These are phyloP conservation scores for Hedya salicella DNA, from an alignment of 2,888 invertebrate genomes.

Conservation along the genomic window DNA sequence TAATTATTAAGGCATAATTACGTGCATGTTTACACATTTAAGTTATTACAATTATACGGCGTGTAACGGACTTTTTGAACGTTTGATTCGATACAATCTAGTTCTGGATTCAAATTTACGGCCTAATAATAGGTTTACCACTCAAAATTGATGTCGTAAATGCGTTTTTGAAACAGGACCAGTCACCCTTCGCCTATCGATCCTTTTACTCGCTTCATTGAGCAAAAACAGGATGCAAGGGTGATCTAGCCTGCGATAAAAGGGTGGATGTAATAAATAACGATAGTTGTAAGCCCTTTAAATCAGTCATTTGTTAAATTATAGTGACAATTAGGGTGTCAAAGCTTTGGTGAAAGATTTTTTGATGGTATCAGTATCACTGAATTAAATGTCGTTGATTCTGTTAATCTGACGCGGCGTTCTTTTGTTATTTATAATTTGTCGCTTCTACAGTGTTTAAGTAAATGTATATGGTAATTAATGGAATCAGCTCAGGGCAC, in stretches of 20 bases:
- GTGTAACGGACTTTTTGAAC: constrained; percentile 43
- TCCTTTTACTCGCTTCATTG: constrained; percentile 23
- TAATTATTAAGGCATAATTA: not conserved
- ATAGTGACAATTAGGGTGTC: constrained; percentile 31
- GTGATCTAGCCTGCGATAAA: constrained; percentile 10
- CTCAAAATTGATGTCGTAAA: constrained; percentile 37
- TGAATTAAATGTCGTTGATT: constrained; percentile 3
- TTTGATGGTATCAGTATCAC: constrained; percentile 29
- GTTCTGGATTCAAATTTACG: constrained; percentile 29
- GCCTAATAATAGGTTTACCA: constrained; percentile 40
- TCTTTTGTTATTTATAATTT: not conserved
- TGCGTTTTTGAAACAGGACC: constrained; percentile 3
- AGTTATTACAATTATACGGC: constrained; percentile 38
- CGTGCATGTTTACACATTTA: not conserved
- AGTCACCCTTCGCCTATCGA: constrained; percentile 20
- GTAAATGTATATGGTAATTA: too few species aligned
- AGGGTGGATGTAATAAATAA: constrained; percentile 27
- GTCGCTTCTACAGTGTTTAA: not conserved
- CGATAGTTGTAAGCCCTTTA: constrained; percentile 18
- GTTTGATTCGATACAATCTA: constrained; percentile 44
- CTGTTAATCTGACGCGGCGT: not conserved
- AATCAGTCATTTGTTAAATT: constrained; percentile 31
- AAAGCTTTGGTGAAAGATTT: constrained; percentile 26
- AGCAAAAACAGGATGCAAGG: constrained; percentile 23
- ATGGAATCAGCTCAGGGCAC: too few species aligned